phyloP scores from a whole-genome alignment of 35 echinoderm and acorn worm genomes.

The Acanthaster planci region DNA sequence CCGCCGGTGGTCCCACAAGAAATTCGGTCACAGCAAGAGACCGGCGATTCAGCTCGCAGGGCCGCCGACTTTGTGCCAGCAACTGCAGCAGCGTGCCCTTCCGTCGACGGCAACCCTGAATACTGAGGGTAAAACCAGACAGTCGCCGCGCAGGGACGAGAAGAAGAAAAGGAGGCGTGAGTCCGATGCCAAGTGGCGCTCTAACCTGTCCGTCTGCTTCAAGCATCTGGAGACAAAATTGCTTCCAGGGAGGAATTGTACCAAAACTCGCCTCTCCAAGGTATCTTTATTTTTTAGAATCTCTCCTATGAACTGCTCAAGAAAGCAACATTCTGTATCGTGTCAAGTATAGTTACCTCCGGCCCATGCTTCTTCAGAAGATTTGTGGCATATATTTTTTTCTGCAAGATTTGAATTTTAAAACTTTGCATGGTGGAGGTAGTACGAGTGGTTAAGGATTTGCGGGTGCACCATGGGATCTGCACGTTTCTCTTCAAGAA shows the following conservation, averaged over 20 bases:
- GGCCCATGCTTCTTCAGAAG: too few species aligned
- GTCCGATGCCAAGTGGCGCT: conserved; percentile 76
- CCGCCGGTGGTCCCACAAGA: conserved; percentile 5
- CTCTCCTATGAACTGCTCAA: too few species aligned
- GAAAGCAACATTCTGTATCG: too few species aligned
- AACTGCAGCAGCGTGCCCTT: neutral
- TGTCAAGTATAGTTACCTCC: too few species aligned
- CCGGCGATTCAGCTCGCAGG: neutral
- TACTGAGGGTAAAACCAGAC: too few species aligned
- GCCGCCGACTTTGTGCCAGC: neutral
- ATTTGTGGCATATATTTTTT: too few species aligned
- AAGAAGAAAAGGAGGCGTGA: conserved; percentile 56
- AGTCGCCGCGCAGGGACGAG: conserved; percentile 10
- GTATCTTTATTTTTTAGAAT: neutral
- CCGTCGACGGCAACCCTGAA: too few species aligned
- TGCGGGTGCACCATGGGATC: too few species aligned
- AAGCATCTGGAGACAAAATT: conserved; percentile 52
- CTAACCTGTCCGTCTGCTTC: conserved; percentile 64
- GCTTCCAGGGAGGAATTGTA: neutral
- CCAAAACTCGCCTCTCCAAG: conserved; percentile 4
- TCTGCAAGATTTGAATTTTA: too few species aligned
- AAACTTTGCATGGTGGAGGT: too few species aligned
- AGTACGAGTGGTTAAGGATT: too few species aligned
- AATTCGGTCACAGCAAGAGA: neutral
- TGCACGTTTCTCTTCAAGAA: too few species aligned